Conservation (phyloP, 2,113 vertebrate species). For the Peromyscus polionotus region DNA sequence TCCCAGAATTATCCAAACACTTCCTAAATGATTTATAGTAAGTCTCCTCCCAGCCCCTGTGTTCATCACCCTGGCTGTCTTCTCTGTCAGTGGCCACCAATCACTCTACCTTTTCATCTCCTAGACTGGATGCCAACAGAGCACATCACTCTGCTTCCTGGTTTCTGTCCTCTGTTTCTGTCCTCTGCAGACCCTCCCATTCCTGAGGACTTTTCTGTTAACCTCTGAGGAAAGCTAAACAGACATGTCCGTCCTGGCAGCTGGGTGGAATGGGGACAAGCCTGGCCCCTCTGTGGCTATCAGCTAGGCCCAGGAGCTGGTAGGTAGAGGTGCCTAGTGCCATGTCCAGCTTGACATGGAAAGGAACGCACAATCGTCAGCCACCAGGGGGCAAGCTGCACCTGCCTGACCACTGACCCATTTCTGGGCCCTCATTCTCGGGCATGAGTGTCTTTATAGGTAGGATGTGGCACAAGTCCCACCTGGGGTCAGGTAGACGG, state of each 20-base stretch:
- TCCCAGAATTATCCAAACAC: background rate
- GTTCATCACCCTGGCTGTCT: background rate
- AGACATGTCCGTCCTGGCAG: background rate
- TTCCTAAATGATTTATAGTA: background rate
- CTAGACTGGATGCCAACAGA: background rate
- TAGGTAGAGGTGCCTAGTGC: background rate
- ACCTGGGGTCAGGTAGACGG: background rate
- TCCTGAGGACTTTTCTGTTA: background rate
- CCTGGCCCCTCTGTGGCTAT: background rate
- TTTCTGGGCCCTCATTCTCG: background rate
- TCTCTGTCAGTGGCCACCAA: background rate
- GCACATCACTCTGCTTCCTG: background rate
- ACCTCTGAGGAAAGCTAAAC: background rate
- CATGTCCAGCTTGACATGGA: too few relatives aligned
- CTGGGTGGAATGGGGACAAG: background rate
- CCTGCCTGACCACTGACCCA: background rate
- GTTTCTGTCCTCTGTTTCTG: background rate
- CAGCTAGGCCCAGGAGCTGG: background rate
- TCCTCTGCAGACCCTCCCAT: background rate
- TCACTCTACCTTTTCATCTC: background rate
- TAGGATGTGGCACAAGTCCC: background rate
- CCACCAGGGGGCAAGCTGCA: slow-evolving; percentile 74
- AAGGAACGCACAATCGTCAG: background rate
- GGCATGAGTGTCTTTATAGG: background rate
- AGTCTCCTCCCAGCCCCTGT: background rate